A percentile compares a stretch with the other conserved stretches of the same genome.
These are phyloP conservation scores for Pluvialis apricaria DNA, from an alignment of 2,113 vertebrate genomes.

Conservation along the genomic window DNA sequence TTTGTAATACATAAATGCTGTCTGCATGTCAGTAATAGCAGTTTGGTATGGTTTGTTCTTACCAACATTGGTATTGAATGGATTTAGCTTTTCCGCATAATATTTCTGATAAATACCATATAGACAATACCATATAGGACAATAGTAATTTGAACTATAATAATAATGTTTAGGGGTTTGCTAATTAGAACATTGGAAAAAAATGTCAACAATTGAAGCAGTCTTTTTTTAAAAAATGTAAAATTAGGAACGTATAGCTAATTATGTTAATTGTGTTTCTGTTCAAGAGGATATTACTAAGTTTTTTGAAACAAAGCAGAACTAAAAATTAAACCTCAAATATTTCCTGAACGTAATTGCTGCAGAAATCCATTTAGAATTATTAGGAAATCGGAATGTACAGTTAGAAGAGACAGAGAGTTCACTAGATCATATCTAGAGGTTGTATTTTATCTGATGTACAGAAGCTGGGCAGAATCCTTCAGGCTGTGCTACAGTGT, in stretches of 20 bases:
- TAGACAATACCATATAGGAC: not conserved
- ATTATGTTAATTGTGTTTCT: not conserved
- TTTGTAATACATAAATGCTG: conserved; percentile 11
- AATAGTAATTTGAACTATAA: conserved; percentile 31
- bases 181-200: conserved; percentile 26
- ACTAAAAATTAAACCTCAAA: not conserved
- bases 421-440: not conserved
- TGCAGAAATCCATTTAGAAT: not conserved
- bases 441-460: not conserved
- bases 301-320: not conserved
- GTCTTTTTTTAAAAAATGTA: not conserved
- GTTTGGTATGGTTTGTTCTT: not conserved
- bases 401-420: not conserved
- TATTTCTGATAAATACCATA: conserved; percentile 17
- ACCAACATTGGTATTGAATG: not conserved
- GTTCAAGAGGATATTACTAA: not conserved
- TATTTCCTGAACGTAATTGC: not conserved
- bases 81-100: not conserved
- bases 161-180: conserved; percentile 26
- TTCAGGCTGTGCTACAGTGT: not conserved
- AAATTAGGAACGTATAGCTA: not conserved
- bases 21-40: not conserved
- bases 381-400: not conserved
- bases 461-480: not conserved
- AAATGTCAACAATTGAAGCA: not conserved